Evolutionary conservation across 2,113 vertebrate species (phyloP).

Genomic region (Aldabrachelys gigantea): DNA sequence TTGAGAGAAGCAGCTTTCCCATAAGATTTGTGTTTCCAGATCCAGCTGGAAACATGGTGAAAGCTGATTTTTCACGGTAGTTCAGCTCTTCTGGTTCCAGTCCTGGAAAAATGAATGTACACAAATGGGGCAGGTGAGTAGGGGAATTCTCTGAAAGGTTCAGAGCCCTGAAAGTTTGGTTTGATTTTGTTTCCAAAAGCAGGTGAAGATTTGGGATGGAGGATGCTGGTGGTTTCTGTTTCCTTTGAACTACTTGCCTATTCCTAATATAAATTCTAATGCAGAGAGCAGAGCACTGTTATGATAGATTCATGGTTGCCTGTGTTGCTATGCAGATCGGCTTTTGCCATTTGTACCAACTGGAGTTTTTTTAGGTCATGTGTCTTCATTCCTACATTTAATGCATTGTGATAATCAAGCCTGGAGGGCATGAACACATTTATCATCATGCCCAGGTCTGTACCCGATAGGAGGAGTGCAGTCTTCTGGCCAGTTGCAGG

Average conservation of each 20-base stretch:
- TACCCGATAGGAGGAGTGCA: fast-evolving
- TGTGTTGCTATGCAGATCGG: background rate
- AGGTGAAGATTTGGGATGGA: background rate
- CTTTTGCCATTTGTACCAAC: background rate
- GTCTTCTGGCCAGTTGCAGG: background rate
- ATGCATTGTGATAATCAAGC: background rate
- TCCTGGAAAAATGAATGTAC: background rate
- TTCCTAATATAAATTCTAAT: fast-evolving
- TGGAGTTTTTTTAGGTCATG: background rate
- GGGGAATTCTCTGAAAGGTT: background rate
- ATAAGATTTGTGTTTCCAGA: background rate
- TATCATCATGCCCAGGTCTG: background rate
- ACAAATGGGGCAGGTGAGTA: fast-evolving
- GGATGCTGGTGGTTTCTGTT: background rate
- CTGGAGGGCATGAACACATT: background rate
- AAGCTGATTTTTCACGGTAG: background rate
- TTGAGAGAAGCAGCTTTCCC: background rate
- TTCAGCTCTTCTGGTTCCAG: background rate
- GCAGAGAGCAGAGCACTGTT: background rate
- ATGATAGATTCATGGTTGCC: background rate
- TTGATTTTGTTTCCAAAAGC: background rate
- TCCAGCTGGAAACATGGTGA: background rate
- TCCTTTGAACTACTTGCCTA: background rate
- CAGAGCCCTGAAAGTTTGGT: background rate
- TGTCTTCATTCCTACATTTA: background rate